These are phyloP conservation scores for Alcedo atthis DNA, from an alignment of 2,797 vertebrate genomes.

Conservation along the genomic window DNA sequence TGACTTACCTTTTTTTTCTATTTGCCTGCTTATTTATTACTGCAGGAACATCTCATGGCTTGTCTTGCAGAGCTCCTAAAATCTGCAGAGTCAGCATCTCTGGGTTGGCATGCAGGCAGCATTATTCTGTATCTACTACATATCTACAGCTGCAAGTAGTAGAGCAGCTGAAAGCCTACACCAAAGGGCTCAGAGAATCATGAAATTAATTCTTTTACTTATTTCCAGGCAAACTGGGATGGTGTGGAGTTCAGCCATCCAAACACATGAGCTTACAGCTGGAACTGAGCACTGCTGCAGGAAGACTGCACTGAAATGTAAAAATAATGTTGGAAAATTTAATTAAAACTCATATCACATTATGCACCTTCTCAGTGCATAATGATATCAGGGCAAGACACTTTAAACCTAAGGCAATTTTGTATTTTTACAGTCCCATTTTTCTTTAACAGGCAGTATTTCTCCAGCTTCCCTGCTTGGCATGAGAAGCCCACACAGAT, in stretches of 20 bases:
- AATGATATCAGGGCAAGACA: background rate
- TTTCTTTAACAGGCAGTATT: background rate
- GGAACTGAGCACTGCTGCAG: background rate
- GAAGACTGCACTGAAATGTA: background rate
- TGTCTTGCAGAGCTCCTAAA: background rate
- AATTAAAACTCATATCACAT: conserved; percentile 20
- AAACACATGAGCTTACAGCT: background rate
- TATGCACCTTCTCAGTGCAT: background rate
- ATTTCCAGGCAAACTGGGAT: conserved; percentile 8
- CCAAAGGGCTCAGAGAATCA: background rate
- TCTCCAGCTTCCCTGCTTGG: background rate
- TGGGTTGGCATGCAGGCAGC: background rate
- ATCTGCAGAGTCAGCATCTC: background rate
- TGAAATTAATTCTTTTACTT: background rate
- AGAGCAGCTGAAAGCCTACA: background rate
- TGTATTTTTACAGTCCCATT: background rate
- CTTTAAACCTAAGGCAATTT: conserved; percentile 18
- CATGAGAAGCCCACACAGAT: background rate
- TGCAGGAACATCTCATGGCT: background rate
- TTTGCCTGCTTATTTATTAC: too few relatives aligned
- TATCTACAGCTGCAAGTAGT: conserved; percentile 13
- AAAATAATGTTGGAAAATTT: conserved; percentile 23
- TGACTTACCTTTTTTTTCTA: background rate
- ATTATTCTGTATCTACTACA: background rate
- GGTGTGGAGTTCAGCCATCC: background rate